These are phyloP conservation scores for Hymenochirus boettgeri DNA, from an alignment of 2,113 vertebrate genomes.

Conservation along the genomic window DNA sequence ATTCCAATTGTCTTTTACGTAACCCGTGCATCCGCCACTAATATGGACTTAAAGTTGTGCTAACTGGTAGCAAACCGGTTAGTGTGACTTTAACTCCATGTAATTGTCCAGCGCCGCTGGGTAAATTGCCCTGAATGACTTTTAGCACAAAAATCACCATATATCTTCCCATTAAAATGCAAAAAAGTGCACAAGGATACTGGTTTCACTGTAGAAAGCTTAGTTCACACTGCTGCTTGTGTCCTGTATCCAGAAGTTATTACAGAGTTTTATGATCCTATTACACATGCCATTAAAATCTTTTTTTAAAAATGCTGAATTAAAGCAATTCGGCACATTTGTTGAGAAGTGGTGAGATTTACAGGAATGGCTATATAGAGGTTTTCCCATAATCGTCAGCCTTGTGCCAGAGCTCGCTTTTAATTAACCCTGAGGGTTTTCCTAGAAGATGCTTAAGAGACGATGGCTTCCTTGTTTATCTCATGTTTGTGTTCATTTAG, in stretches of 20 bases:
- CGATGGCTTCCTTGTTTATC: slow-evolving; percentile 6
- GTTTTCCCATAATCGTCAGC: slow-evolving; percentile 33
- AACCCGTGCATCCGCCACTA: too few species aligned
- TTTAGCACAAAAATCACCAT: not conserved
- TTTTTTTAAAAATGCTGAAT: slow-evolving; percentile 29
- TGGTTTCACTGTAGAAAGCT: slow-evolving; percentile 11
- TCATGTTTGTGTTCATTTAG: slow-evolving; percentile 1
- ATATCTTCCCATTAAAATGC: slow-evolving; percentile 22
- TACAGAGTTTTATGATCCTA: slow-evolving; percentile 40
- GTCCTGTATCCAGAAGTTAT: slow-evolving; percentile 33
- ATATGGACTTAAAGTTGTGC: too few species aligned
- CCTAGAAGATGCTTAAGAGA: slow-evolving; percentile 3
- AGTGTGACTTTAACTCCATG: too few species aligned
- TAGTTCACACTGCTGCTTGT: not conserved
- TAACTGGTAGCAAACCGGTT: too few species aligned
- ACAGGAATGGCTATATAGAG: slow-evolving; percentile 33
- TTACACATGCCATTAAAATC: slow-evolving; percentile 40
- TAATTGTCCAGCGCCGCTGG: too few species aligned
- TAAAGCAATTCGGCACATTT: slow-evolving; percentile 34
- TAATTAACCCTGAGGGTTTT: slow-evolving; percentile 38
- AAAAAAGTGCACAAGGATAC: slow-evolving; percentile 23
- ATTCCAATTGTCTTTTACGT: too few species aligned
- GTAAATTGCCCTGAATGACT: too few species aligned
- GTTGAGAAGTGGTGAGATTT: slow-evolving; percentile 37
- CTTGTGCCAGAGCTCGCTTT: slow-evolving; percentile 25